Evolutionary conservation across 2,888 invertebrate genomes (phyloP).

Genomic region (Alcis repandata): DNA sequence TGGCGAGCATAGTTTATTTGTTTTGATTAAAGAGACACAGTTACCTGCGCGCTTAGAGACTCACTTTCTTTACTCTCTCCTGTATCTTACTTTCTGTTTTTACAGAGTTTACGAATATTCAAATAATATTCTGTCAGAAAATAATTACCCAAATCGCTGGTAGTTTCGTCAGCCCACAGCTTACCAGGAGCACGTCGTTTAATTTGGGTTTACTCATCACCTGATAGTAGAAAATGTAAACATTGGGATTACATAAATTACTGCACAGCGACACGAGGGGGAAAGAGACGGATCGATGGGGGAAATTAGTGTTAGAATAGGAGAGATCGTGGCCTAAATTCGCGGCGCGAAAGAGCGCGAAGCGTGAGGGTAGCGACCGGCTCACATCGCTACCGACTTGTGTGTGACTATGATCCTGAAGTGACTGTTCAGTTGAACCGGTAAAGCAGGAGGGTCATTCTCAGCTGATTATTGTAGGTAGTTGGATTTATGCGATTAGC

Average conservation of each 20-base stretch:
- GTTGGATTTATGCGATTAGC: constrained; percentile 7
- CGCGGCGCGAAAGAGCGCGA: constrained; percentile 72
- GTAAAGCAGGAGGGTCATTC: constrained; percentile 64
- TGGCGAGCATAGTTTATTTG: constrained; percentile 1
- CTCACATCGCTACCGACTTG: constrained; percentile 85
- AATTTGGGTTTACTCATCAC: constrained; percentile 60
- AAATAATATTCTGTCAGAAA: constrained; percentile 4
- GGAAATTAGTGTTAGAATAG: constrained; percentile 56
- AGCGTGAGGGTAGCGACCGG: constrained; percentile 78
- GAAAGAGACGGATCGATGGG: constrained; percentile 61
- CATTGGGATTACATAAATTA: constrained; percentile 78
- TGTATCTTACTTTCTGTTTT: not conserved
- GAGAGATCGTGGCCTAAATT: constrained; percentile 76
- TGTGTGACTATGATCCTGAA: constrained; percentile 73
- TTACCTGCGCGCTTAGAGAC: not conserved
- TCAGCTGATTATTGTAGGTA: constrained; percentile 42
- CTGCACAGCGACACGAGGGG: constrained; percentile 34
- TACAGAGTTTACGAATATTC: too few relatives aligned
- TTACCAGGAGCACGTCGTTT: constrained; percentile 49
- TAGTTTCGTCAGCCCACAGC: constrained; percentile 25
- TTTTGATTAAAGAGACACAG: constrained; percentile 5
- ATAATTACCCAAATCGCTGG: constrained; percentile 38
- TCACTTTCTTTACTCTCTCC: constrained; percentile 10
- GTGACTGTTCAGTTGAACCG: constrained; percentile 69
- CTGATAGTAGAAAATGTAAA: constrained; percentile 71